phyloP scores from a whole-genome alignment of 1,140 invertebrate genomes.

The Phortica variegata region DNA sequence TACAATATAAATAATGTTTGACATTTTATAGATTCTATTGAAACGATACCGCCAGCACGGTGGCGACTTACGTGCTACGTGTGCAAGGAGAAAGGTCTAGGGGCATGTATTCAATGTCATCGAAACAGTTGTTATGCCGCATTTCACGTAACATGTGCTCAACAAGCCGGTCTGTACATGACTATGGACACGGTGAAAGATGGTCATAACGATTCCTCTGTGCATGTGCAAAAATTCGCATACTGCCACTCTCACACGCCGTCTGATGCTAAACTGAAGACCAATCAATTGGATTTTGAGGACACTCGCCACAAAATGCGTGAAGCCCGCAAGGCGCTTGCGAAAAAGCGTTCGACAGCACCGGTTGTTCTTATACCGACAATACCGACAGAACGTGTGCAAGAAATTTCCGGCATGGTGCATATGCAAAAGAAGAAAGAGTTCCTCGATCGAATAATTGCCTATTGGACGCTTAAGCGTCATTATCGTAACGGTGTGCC shows the following conservation, averaged over 20 bases:
- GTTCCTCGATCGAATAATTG: slow-evolving; percentile 84
- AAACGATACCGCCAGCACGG: slow-evolving; percentile 90
- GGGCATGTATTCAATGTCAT: slow-evolving; percentile 98
- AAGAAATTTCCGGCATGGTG: slow-evolving; percentile 77
- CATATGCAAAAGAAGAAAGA: slow-evolving; percentile 74
- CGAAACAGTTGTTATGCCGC: slow-evolving; percentile 94
- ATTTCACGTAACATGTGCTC: slow-evolving; percentile 98
- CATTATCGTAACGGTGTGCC: slow-evolving; percentile 96
- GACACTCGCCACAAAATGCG: slow-evolving; percentile 66
- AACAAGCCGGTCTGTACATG: slow-evolving; percentile 94
- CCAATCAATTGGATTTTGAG: slow-evolving; percentile 45
- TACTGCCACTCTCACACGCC: slow-evolving; percentile 95
- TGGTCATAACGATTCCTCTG: slow-evolving; percentile 67
- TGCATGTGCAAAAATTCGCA: slow-evolving; percentile 90
- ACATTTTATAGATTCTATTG: slow-evolving; percentile 75
- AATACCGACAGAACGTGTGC: slow-evolving; percentile 84
- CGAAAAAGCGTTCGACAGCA: slow-evolving; percentile 83
- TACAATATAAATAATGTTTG: neutral
- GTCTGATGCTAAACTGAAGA: slow-evolving; percentile 63
- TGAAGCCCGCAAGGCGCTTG: slow-evolving; percentile 70
- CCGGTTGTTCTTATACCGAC: slow-evolving; percentile 93
- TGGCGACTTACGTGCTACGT: slow-evolving; percentile 96
- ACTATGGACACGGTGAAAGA: slow-evolving; percentile 91
- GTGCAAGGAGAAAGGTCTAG: slow-evolving; percentile 90
- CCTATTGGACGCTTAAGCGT: slow-evolving; percentile 95